A percentile compares a stretch with the other conserved stretches of the same genome.
Conservation (phyloP, 1,140 invertebrate genomes). For the Lutraria rhynchaena region DNA sequence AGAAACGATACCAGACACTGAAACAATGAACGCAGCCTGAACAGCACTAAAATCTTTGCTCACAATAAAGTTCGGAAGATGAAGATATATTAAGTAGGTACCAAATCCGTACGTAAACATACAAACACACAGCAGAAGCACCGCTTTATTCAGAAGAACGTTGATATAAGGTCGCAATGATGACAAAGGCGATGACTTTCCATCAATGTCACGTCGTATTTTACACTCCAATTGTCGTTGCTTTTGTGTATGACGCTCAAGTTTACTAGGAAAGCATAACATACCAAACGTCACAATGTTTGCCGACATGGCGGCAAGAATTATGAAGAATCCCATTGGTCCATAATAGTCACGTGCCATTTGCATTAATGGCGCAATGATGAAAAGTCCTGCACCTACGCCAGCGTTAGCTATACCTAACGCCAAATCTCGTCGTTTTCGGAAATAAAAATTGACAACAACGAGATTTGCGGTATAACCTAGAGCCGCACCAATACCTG, state of each 20-base stretch:
- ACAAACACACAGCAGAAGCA: slow-evolving; percentile 21
- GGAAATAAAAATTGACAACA: slow-evolving; percentile 49
- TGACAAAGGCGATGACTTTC: no score
- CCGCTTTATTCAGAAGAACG: slow-evolving; percentile 5
- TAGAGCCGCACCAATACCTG: slow-evolving; percentile 45
- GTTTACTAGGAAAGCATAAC: slow-evolving; percentile 40
- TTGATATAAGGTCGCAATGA: not conserved
- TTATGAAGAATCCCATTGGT: slow-evolving; percentile 45
- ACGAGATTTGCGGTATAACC: slow-evolving; percentile 52
- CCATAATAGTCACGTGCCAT: slow-evolving; percentile 42
- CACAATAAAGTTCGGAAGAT: slow-evolving; percentile 15
- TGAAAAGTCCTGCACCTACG: slow-evolving; percentile 42
- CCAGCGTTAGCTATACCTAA: slow-evolving; percentile 48
- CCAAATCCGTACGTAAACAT: slow-evolving; percentile 20
- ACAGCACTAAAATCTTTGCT: slow-evolving; percentile 5
- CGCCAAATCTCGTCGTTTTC: slow-evolving; percentile 22
- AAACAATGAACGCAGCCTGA: slow-evolving; percentile 11
- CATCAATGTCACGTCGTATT: not conserved
- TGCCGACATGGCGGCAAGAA: slow-evolving; percentile 23
- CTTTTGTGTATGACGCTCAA: slow-evolving; percentile 28
- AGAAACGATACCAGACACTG: slow-evolving; percentile 9
- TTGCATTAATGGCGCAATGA: slow-evolving; percentile 40
- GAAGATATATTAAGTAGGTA: not conserved
- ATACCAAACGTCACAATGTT: slow-evolving; percentile 42
- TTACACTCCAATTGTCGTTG: not conserved